Conservation (phyloP, 2,888 invertebrate species). For the Phengaris alcon region DNA sequence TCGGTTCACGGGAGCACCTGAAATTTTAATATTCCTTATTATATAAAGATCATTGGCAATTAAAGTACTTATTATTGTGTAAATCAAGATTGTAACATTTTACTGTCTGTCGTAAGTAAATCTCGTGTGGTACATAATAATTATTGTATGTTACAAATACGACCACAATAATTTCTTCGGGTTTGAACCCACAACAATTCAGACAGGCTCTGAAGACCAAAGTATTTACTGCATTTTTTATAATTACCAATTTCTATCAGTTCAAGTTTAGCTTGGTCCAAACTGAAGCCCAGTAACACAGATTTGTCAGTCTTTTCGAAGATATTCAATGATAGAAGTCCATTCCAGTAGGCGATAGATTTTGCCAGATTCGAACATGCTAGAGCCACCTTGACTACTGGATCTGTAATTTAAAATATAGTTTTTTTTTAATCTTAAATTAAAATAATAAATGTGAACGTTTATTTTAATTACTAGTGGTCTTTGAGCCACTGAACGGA, state of each 20-base stretch:
- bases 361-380: slow-evolving; percentile 86
- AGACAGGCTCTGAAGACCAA: too few species aligned
- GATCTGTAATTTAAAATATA: slow-evolving; percentile 78
- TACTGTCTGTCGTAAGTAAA: too few species aligned
- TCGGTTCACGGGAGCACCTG: slow-evolving; percentile 85
- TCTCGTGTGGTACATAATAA: too few species aligned
- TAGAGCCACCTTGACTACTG: slow-evolving; percentile 88
- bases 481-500: too few species aligned
- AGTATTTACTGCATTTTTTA: not conserved
- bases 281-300: slow-evolving; percentile 84
- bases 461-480: too few species aligned
- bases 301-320: slow-evolving; percentile 81
- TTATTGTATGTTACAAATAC: too few species aligned
- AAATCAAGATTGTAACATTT: too few species aligned
- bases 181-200: too few species aligned
- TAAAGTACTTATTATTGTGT: too few species aligned
- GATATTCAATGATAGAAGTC: slow-evolving; percentile 85
- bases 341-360: slow-evolving; percentile 92
- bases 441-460: not conserved
- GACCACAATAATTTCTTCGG: too few species aligned
- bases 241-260: slow-evolving; percentile 84
- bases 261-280: slow-evolving; percentile 87
- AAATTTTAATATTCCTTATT: slow-evolving; percentile 35
- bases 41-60: too few species aligned
- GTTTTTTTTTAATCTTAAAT: not conserved